phyloP scores from a whole-genome alignment of 2,797 vertebrate species.

The Smutsia temminckii region DNA sequence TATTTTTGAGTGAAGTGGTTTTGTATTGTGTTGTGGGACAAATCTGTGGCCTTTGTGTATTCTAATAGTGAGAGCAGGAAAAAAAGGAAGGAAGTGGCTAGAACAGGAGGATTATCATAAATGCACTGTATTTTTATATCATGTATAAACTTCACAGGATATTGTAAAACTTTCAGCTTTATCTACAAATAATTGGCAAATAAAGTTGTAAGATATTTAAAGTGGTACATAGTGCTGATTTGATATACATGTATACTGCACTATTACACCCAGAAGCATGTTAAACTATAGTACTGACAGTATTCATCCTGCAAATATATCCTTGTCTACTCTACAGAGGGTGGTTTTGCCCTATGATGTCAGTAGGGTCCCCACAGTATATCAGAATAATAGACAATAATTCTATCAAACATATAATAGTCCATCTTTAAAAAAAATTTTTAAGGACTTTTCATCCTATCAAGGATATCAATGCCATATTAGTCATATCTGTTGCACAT shows the following conservation, averaged over 20 bases:
- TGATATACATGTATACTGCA: too few relatives aligned
- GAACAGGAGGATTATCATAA: not conserved
- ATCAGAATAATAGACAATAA: not conserved
- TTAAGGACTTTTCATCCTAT: not conserved
- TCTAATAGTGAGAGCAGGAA: not conserved
- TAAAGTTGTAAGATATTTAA: not conserved
- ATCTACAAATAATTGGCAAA: not conserved
- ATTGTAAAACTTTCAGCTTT: not conserved
- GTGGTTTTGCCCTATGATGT: not conserved
- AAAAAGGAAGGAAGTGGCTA: not conserved
- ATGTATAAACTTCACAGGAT: not conserved
- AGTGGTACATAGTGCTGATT: not conserved
- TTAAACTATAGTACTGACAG: not conserved
- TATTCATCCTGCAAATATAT: not conserved
- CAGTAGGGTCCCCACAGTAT: not conserved
- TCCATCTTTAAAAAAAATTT: not conserved
- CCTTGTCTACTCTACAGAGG: not conserved
- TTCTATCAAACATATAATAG: not conserved
- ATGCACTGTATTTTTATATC: not conserved
- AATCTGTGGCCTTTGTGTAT: not conserved
- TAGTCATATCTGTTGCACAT: not conserved
- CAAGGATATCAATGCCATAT: not conserved
- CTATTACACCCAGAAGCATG: rapidly evolving
- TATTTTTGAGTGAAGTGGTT: not conserved
- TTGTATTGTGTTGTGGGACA: not conserved